A percentile compares a stretch with the other conserved stretches of the same genome.
phyloP scores from a whole-genome alignment of 92 coral and sea anemone genomes.

The Epizoanthus ramosus region DNA sequence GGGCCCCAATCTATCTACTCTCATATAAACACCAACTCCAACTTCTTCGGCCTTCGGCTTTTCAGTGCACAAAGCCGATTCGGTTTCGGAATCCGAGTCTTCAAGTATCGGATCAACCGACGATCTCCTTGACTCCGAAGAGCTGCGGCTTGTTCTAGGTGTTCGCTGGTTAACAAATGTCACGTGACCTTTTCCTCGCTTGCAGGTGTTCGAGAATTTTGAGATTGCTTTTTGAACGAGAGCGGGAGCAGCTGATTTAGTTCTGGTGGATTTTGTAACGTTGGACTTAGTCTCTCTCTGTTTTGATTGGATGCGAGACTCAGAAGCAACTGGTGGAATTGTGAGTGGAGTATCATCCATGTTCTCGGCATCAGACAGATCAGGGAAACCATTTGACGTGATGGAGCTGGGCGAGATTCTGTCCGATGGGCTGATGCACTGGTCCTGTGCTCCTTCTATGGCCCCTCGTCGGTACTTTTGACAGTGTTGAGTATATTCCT shows the following conservation, averaged over 20 bases:
- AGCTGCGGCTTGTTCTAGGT: not conserved
- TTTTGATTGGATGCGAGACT: constrained; percentile 5
- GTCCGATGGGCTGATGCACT: constrained; percentile 35
- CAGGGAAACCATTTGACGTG: constrained; percentile 13
- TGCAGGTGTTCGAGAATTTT: not conserved
- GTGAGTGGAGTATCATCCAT: not conserved
- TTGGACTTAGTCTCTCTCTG: not conserved
- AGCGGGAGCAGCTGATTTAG: constrained; percentile 24
- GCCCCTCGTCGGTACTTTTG: constrained; percentile 59
- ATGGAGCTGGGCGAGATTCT: constrained; percentile 42
- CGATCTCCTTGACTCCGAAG: constrained; percentile 6
- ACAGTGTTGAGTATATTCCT: constrained; percentile 71
- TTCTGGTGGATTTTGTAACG: not conserved
- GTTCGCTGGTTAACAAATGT: not conserved
- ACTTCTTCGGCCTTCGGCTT: constrained; percentile 24
- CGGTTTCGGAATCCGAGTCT: constrained; percentile 2
- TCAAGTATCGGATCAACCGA: constrained; percentile 16
- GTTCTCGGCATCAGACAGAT: not conserved
- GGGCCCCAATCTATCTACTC: constrained; percentile 68
- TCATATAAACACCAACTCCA: constrained; percentile 87
- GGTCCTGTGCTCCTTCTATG: constrained; percentile 28
- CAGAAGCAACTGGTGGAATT: constrained; percentile 32
- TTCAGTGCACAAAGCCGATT: not conserved
- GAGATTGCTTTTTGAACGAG: not conserved
- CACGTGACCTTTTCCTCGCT: not conserved